phyloP scores from a whole-genome alignment of 2,888 invertebrate species.

The Lasioglossum leucozonium region DNA sequence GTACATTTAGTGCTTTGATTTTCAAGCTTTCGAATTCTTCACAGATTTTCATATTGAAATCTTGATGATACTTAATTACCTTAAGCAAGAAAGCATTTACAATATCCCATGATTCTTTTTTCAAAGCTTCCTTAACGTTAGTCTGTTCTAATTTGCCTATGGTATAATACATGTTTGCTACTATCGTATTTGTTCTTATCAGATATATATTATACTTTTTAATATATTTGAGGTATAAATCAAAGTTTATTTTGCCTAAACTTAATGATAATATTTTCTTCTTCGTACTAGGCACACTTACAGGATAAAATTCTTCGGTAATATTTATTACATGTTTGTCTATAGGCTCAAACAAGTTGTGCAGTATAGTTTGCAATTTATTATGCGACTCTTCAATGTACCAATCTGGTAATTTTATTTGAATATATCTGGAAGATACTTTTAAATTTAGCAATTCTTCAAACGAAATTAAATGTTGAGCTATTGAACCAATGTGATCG shows the following conservation, averaged over 20 bases:
- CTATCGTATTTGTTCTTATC: conserved; percentile 71
- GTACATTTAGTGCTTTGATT: conserved; percentile 84
- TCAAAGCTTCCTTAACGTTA: conserved; percentile 73
- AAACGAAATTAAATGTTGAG: conserved; percentile 87
- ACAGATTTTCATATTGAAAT: conserved; percentile 81
- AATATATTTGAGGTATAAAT: conserved; percentile 72
- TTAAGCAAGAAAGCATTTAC: conserved; percentile 71
- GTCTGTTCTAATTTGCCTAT: conserved; percentile 76
- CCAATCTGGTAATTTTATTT: conserved; percentile 87
- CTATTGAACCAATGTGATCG: conserved; percentile 86
- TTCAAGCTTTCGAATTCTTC: conserved; percentile 85
- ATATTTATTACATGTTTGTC: conserved; percentile 67
- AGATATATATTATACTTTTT: conserved; percentile 74
- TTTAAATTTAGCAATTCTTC: conserved; percentile 85
- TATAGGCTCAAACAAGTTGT: conserved; percentile 70
- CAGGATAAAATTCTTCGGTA: conserved; percentile 71
- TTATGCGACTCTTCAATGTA: conserved; percentile 80
- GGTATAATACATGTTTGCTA: conserved; percentile 74
- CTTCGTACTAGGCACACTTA: conserved; percentile 66
- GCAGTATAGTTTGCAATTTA: conserved; percentile 69
- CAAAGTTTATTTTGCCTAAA: conserved; percentile 64
- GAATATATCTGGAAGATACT: conserved; percentile 85
- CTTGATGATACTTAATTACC: conserved; percentile 73
- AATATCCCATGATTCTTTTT: conserved; percentile 67
- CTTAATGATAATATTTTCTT: conserved; percentile 59